Conservation (phyloP, 2,113 vertebrate genomes). For the Zosterops pallidus region DNA sequence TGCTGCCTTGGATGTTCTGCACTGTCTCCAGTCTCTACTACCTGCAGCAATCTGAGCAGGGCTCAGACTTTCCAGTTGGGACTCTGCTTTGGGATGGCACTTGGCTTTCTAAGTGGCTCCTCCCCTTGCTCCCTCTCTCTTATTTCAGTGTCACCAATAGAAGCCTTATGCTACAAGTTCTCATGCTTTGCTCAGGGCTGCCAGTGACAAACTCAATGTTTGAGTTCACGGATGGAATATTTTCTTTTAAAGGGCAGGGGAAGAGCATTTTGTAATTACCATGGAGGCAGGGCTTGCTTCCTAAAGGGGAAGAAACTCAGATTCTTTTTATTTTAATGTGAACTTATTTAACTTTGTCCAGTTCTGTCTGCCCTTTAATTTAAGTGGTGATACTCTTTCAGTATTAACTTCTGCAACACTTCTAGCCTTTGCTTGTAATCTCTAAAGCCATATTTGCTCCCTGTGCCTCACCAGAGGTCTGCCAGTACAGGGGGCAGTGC, state of each 20-base stretch:
- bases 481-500: background rate
- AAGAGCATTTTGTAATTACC: background rate
- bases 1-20: background rate
- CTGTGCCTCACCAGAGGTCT: constrained; percentile 3
- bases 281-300: background rate
- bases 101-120: background rate
- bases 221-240: background rate
- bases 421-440: constrained; percentile 17
- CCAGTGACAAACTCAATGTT: background rate
- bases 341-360: background rate
- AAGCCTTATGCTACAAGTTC: constrained; percentile 1
- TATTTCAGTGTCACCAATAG: background rate
- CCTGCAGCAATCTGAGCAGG: background rate
- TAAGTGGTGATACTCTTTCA: background rate
- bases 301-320: background rate
- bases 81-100: background rate
- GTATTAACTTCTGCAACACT: background rate
- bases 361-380: background rate
- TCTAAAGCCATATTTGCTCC: constrained; percentile 63
- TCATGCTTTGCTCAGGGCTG: constrained; percentile 51
- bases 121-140: rapidly evolving
- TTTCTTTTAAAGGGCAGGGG: background rate
- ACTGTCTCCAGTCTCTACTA: background rate
- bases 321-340: constrained; percentile 1
- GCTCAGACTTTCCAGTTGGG: background rate